Conservation (phyloP, 2,113 vertebrate genomes). For the Siniperca knerii region DNA sequence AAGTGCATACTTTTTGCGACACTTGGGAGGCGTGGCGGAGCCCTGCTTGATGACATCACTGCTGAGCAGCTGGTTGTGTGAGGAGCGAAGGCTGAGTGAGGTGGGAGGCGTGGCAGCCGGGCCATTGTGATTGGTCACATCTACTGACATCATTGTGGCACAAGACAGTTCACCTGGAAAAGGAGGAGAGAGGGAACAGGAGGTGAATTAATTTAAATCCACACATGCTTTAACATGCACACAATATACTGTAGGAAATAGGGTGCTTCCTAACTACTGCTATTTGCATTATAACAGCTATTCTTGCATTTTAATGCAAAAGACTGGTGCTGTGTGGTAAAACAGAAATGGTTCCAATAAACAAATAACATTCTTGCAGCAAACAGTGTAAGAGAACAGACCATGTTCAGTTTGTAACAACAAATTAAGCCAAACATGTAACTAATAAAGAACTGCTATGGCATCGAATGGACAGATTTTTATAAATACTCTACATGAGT, state of each 20-base stretch:
- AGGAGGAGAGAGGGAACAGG: background rate
- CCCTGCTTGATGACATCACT: slow-evolving; percentile 89
- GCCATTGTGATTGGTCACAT: slow-evolving; percentile 90
- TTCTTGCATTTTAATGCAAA: background rate
- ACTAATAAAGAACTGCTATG: background rate
- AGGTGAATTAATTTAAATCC: background rate
- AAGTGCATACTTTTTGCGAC: slow-evolving; percentile 95
- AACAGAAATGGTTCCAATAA: background rate
- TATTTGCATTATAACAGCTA: background rate
- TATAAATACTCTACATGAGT: background rate
- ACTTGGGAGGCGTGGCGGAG: slow-evolving; percentile 92
- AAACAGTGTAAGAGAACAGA: background rate
- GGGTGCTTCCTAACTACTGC: background rate
- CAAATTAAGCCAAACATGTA: background rate
- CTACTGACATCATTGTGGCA: slow-evolving; percentile 88
- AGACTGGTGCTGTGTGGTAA: background rate
- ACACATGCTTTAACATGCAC: background rate
- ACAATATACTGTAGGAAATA: background rate
- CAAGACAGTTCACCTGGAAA: slow-evolving; percentile 83
- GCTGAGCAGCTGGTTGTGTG: slow-evolving; percentile 95
- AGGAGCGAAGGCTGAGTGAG: slow-evolving; percentile 93
- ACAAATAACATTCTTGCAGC: background rate
- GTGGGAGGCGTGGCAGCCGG: slow-evolving; percentile 90
- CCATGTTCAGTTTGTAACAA: background rate
- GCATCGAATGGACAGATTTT: background rate